These are phyloP conservation scores for Nomada ruficornis DNA, from an alignment of 2,888 invertebrate species.

Conservation along the genomic window DNA sequence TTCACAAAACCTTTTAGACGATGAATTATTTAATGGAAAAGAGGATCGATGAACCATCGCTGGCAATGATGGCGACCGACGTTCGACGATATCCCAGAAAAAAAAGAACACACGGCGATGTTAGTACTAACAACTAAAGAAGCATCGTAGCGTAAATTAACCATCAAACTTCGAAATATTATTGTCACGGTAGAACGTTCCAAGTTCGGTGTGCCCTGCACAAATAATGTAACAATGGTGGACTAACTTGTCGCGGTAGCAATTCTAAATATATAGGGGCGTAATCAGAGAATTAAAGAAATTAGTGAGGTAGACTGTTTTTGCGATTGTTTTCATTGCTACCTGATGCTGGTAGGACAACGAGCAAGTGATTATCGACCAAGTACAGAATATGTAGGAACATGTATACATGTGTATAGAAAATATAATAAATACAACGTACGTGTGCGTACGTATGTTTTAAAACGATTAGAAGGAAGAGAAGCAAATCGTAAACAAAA, in stretches of 20 bases:
- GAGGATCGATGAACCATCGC: slow-evolving; percentile 40
- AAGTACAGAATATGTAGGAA: slow-evolving; percentile 9
- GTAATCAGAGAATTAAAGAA: slow-evolving; percentile 51
- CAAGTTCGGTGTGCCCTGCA: slow-evolving; percentile 61
- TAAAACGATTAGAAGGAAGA: slow-evolving; percentile 23
- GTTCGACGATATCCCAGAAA: slow-evolving; percentile 61
- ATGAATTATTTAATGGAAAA: not conserved
- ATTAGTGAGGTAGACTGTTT: slow-evolving; percentile 65
- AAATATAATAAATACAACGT: not conserved
- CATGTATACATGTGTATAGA: slow-evolving; percentile 5
- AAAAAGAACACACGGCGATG: slow-evolving; percentile 76
- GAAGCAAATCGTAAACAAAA: slow-evolving; percentile 38
- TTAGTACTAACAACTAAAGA: slow-evolving; percentile 81
- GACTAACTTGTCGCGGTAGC: slow-evolving; percentile 37
- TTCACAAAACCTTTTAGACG: not conserved
- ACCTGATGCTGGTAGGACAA: slow-evolving; percentile 34
- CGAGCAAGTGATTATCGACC: slow-evolving; percentile 20
- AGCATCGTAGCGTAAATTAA: slow-evolving; percentile 78
- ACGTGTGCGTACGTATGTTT: slow-evolving; percentile 5
- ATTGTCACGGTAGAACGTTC: slow-evolving; percentile 72
- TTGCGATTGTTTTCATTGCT: slow-evolving; percentile 43
- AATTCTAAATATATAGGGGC: slow-evolving; percentile 42
- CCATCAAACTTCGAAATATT: slow-evolving; percentile 70
- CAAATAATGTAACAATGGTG: slow-evolving; percentile 30
- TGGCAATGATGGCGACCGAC: slow-evolving; percentile 29